Conservation (phyloP, 2,113 vertebrate genomes). For the Syngnathus typhle region DNA sequence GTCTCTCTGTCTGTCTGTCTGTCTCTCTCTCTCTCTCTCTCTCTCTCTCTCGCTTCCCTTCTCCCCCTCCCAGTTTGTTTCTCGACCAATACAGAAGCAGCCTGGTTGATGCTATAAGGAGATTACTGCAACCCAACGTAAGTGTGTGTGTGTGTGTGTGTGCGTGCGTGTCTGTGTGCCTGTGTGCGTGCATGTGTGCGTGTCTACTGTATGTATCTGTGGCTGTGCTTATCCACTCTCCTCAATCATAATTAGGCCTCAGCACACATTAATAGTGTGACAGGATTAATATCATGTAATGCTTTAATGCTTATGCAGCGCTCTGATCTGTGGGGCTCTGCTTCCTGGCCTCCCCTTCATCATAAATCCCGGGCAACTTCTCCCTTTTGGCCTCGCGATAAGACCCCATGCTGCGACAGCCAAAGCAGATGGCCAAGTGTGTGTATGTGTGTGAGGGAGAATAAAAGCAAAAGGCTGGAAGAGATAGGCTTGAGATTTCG, state of each 20-base stretch:
- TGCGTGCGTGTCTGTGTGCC: neutral
- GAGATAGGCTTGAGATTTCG: constrained; percentile 87
- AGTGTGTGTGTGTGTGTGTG: constrained; percentile 72
- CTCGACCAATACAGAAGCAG: constrained; percentile 96
- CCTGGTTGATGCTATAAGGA: constrained; percentile 96
- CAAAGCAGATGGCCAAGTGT: constrained; percentile 77
- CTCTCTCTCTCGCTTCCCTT: constrained; percentile 14
- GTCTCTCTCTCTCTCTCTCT: constrained; percentile 42
- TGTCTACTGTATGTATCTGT: constrained; percentile 39
- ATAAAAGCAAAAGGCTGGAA: constrained; percentile 76
- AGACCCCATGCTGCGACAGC: constrained; percentile 82
- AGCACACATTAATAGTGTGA: constrained; percentile 88
- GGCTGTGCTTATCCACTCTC: constrained; percentile 29
- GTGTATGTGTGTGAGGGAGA: neutral
- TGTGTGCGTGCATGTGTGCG: constrained; percentile 2
- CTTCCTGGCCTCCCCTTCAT: constrained; percentile 75
- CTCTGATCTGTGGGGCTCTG: constrained; percentile 85
- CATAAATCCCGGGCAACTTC: constrained; percentile 86
- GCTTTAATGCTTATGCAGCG: constrained; percentile 95
- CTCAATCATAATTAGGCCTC: constrained; percentile 90
- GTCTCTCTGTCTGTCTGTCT: too few species aligned
- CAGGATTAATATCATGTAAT: constrained; percentile 99
- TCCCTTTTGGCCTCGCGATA: constrained; percentile 90
- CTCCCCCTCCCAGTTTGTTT: constrained; percentile 79
- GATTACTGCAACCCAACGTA: constrained; percentile 94